A percentile compares a stretch with the other conserved stretches of the same genome.
Evolutionary conservation across 1,140 invertebrate species (phyloP).

Genomic region (Saccostrea echinata): DNA sequence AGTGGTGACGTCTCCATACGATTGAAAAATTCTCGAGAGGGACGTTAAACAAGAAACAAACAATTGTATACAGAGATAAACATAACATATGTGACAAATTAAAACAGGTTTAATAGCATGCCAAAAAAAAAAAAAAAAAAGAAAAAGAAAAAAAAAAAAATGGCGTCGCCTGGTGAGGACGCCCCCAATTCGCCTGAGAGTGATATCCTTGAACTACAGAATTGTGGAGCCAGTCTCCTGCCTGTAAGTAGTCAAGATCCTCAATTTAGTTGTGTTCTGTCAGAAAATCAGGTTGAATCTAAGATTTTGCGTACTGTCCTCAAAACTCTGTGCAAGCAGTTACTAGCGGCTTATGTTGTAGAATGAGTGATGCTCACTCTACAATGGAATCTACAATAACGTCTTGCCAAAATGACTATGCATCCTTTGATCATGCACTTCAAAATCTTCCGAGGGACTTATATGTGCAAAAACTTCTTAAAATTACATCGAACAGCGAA

Average conservation of each 20-base stretch:
- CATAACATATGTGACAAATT: too few relatives aligned
- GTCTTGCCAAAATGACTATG: background rate
- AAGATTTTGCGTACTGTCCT: background rate
- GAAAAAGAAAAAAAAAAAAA: too few relatives aligned
- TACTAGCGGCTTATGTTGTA: background rate
- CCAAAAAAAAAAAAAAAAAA: too few relatives aligned
- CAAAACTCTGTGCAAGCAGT: background rate
- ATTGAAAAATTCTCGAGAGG: too few relatives aligned
- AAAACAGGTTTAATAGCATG: too few relatives aligned
- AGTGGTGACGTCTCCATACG: too few relatives aligned
- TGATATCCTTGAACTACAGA: background rate
- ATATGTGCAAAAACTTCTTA: slow-evolving; percentile 40
- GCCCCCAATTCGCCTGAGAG: background rate
- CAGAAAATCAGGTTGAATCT: slow-evolving; percentile 1
- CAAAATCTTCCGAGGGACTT: slow-evolving; percentile 37
- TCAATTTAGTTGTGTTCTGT: background rate
- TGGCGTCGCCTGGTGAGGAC: background rate
- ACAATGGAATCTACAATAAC: background rate
- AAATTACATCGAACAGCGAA: slow-evolving; percentile 33
- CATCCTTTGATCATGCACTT: slow-evolving; percentile 17
- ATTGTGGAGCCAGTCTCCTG: too few relatives aligned
- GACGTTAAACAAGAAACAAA: too few relatives aligned
- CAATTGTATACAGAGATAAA: too few relatives aligned
- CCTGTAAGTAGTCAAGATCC: background rate
- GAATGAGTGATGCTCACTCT: background rate